Evolutionary conservation across 2,113 vertebrate genomes (phyloP).

Genomic region (Cochlearius cochlearius): DNA sequence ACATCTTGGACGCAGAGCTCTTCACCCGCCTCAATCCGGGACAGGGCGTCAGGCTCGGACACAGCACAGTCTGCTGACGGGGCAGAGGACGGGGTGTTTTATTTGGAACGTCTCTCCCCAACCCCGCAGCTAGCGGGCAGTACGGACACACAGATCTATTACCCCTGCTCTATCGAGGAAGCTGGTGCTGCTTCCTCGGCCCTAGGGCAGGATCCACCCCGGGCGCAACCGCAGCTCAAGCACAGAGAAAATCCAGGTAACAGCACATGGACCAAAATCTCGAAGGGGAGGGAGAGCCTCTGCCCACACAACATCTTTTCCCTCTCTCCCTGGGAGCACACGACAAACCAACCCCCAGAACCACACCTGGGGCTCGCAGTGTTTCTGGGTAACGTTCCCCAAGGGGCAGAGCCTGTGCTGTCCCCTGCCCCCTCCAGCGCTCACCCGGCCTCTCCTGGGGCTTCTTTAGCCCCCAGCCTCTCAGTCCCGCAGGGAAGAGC

Average conservation of each 20-base stretch:
- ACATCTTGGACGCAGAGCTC: not conserved
- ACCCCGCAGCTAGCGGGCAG: not conserved
- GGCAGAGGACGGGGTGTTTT: not conserved
- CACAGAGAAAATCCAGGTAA: not conserved
- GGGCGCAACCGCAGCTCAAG: no score
- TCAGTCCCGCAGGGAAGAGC: not conserved
- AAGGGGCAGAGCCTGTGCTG: not conserved
- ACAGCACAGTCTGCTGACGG: conserved; percentile 16
- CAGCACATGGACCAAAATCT: not conserved
- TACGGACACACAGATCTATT: rapidly evolving
- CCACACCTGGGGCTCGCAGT: rapidly evolving
- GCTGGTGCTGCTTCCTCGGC: not conserved
- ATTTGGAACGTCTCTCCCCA: not conserved
- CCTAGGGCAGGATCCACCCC: not conserved
- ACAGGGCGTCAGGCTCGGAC: conserved; percentile 51
- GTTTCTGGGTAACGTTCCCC: rapidly evolving
- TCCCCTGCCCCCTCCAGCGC: rapidly evolving
- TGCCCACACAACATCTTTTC: rapidly evolving
- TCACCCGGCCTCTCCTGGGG: not conserved
- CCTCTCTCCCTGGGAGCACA: not conserved
- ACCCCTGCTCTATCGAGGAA: not conserved
- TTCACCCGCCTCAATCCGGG: conserved; percentile 44
- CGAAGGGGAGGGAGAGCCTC: no score
- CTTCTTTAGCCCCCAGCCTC: not conserved
- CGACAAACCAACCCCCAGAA: not conserved